These are phyloP conservation scores for Standfussiana lucernea DNA, from an alignment of 2,888 invertebrate species.

Conservation along the genomic window DNA sequence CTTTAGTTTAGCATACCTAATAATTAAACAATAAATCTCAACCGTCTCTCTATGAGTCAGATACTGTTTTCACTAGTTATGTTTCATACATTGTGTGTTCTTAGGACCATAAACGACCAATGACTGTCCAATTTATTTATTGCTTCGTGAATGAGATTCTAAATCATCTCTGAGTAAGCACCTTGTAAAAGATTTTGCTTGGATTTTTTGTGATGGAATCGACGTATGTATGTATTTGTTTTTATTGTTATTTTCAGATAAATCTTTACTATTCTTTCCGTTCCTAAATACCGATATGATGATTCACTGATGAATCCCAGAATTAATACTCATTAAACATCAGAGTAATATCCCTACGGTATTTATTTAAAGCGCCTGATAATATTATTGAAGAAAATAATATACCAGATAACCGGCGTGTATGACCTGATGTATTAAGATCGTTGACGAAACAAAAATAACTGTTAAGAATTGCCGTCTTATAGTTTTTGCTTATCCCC, in stretches of 20 bases:
- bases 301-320: neutral
- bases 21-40: slow-evolving; percentile 16
- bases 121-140: slow-evolving; percentile 71
- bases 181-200: slow-evolving; percentile 39
- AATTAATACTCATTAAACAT: neutral
- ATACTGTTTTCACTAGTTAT: slow-evolving; percentile 18
- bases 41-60: slow-evolving; percentile 37
- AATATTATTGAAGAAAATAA: neutral
- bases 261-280: slow-evolving; percentile 19
- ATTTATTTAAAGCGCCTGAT: neutral
- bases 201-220: slow-evolving; percentile 52
- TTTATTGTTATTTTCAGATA: slow-evolving; percentile 12
- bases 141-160: slow-evolving; percentile 62
- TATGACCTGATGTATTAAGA: no score
- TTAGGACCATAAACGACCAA: slow-evolving; percentile 51
- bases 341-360: neutral
- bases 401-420: neutral
- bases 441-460: neutral
- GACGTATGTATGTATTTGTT: neutral
- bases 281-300: neutral
- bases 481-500: neutral
- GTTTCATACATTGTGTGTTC: slow-evolving; percentile 49
- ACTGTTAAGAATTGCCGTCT: neutral
- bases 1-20: neutral
- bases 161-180: slow-evolving; percentile 69